Evolutionary conservation across 2,888 invertebrate genomes (phyloP), one percentile per base, ranked within the genome.

Genomic region (Linnaemya vulpina): DNA sequence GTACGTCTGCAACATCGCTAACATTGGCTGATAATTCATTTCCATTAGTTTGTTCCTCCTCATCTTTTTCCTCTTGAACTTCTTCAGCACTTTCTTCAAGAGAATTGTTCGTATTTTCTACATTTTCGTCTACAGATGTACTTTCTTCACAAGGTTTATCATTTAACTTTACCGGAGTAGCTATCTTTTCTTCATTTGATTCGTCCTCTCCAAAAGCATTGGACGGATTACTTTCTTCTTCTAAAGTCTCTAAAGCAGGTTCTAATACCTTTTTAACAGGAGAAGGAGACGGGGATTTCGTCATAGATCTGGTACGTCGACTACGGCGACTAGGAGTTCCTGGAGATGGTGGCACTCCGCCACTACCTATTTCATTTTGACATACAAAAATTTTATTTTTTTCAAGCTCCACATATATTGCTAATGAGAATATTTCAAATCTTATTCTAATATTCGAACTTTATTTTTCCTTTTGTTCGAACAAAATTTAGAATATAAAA

Each of bases 301-400:
- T 91, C 90, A 91, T 92, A 8, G 92, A 91, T 22, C 92, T 90
- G 2, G 92, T 92, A 49, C 91, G 89, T 25, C 91, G 90, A 76
- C 90, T 90, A 53, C 91, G 89, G 51, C 92, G 89, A 22, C 91
- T 89, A 43, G 91, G 92, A 46, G 92, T 92, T 35, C 87, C 88
- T 11, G 88, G 87, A n/a, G 87, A 87, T 68, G 89, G 86, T 46
- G 91, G 90, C 9, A 89, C 89, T 79, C 87, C 86, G 75, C 43
- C 75, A 11, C 43, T 38, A 15, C 68, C 68, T 68, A 68, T n/a
- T n/a, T n/a, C n/a, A n/a, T n/a, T n/a, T n/a, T n/a, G n/a, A n/a
- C n/a, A n/a, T n/a, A n/a, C n/a, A n/a, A n/a, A n/a, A n/a, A n/a
- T n/a, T n/a, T n/a, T n/a, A n/a, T n/a, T n/a, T n/a, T n/a, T n/a